Base-by-base conservation (phyloP, 1,140 invertebrate species). In the Drosophila obscura region DNA sequence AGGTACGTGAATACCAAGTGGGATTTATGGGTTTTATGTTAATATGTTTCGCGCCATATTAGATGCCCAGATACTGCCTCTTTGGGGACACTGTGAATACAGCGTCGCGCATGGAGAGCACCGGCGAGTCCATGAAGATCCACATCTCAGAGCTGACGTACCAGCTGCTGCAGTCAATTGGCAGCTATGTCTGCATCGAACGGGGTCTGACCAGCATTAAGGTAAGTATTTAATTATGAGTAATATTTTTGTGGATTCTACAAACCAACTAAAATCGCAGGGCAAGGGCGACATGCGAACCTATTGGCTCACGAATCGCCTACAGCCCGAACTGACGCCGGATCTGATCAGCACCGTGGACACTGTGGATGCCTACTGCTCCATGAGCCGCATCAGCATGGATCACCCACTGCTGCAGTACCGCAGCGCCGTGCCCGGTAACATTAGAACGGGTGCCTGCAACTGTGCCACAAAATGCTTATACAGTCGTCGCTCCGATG, bases 31-130 rank as follows among this genome's bases (percentile, higher is more conserved):
- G 19, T 19, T 19, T 19, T 45, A 8, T 5, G 45, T 9, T 16
- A 11, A 5, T 57, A 35, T 35, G 44, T 50, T 7, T 50, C 13
- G 8, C 28, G 35, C 19, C 2, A 0, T 16, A 9, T 51, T 96
- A 96, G 57, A 97, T 97, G 96, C 97, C 97, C 2, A 92, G 97
- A 43, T 98, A 97, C 92, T 98, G 97, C 90, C 92, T 97, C 1
- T 98, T 99, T 92, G 97, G 97, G 0, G 97, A 98, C 92, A 97
- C 97, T 1, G 97, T 98, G 11, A 98, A 98, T 91, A 98, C 97
- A 9, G 97, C 97, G 0, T 89, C 80, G 2, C 93, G 97, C 74
- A 98, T 98, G 97, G 97, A 99, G 92, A 96, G 96, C 46, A 96
- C 96, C 48, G 95, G 94, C 92, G 90, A 90, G 19, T 95, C 97